A percentile compares a stretch with the other conserved stretches of the same genome.
phyloP scores from a whole-genome alignment of 2,888 invertebrate species.

The Drosophila kambysellisi region DNA sequence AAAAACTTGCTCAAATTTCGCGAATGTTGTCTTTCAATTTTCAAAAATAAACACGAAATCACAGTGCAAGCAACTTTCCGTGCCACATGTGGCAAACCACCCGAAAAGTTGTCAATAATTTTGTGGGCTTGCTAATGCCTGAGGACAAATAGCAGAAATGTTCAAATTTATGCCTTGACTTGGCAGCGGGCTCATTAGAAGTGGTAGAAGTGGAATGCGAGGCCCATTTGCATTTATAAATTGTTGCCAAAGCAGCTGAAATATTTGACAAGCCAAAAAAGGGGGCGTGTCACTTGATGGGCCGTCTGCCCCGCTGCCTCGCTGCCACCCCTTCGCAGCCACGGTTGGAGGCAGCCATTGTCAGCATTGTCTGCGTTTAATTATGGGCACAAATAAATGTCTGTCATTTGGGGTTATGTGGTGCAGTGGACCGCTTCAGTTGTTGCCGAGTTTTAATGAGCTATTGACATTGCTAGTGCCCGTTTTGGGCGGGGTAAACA shows the following conservation, averaged over 20 bases:
- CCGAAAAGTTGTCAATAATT: slow-evolving; percentile 51
- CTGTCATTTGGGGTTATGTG: slow-evolving; percentile 60
- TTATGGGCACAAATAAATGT: slow-evolving; percentile 77
- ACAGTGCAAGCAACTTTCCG: slow-evolving; percentile 8
- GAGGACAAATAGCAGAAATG: slow-evolving; percentile 34
- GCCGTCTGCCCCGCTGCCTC: slow-evolving; percentile 1
- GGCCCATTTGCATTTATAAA: slow-evolving; percentile 72
- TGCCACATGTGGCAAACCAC: slow-evolving; percentile 49
- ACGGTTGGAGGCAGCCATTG: slow-evolving; percentile 7
- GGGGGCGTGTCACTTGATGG: slow-evolving; percentile 42
- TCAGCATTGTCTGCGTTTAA: slow-evolving; percentile 70
- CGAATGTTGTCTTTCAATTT: slow-evolving; percentile 65
- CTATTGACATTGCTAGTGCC: slow-evolving; percentile 43
- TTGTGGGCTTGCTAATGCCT: slow-evolving; percentile 26
- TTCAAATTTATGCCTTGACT: slow-evolving; percentile 57
- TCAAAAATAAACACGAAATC: slow-evolving; percentile 56
- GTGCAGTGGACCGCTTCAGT: slow-evolving; percentile 36
- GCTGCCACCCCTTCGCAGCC: neutral
- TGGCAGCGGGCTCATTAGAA: slow-evolving; percentile 60
- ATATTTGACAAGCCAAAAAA: slow-evolving; percentile 55
- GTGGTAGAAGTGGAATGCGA: slow-evolving; percentile 34
- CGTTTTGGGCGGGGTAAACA: slow-evolving; percentile 1
- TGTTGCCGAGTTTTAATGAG: slow-evolving; percentile 64
- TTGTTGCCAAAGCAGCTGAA: slow-evolving; percentile 60
- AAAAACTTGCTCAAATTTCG: slow-evolving; percentile 31